A percentile compares a stretch with the other conserved stretches of the same genome.
phyloP scores from a whole-genome alignment of 2,888 invertebrate genomes.

The Eristalinus aeneus region DNA sequence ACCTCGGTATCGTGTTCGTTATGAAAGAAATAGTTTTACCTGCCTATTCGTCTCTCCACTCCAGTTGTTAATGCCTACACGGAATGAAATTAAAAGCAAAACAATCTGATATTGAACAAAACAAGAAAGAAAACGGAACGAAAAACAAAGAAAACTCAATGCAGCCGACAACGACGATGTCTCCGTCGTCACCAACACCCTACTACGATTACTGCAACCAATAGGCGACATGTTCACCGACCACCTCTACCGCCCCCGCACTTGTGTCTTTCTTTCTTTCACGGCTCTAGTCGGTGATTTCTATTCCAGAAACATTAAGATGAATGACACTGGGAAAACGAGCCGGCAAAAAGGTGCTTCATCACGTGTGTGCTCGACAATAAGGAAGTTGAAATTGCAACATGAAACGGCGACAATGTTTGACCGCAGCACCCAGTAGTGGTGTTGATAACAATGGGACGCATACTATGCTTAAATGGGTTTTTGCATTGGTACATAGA shows the following conservation, averaged over 20 bases:
- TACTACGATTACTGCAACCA: not conserved
- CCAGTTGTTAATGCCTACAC: slow-evolving; percentile 25
- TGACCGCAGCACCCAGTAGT: slow-evolving; percentile 41
- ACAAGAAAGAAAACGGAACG: slow-evolving; percentile 8
- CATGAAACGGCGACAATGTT: slow-evolving; percentile 43
- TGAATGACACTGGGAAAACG: slow-evolving; percentile 37
- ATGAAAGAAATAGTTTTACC: not conserved
- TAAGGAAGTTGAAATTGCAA: slow-evolving; percentile 63
- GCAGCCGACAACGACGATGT: not conserved
- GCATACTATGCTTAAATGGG: slow-evolving; percentile 10
- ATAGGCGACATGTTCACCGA: slow-evolving; percentile 2
- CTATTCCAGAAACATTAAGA: slow-evolving; percentile 43
- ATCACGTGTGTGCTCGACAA: slow-evolving; percentile 61
- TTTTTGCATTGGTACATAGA: not conserved
- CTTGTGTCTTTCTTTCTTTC: not conserved
- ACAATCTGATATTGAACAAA: slow-evolving; percentile 23
- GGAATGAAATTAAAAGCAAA: slow-evolving; percentile 31
- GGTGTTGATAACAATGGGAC: slow-evolving; percentile 37
- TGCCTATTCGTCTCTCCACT: slow-evolving; percentile 12
- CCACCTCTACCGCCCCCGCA: not conserved
- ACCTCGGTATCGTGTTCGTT: slow-evolving; percentile 11
- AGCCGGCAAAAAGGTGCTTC: slow-evolving; percentile 49
- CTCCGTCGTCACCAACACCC: slow-evolving; percentile 24
- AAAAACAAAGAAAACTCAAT: slow-evolving; percentile 42
- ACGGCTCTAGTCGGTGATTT: slow-evolving; percentile 38